Percentiles rank a stretch among this genome's conserved stretches.
These are phyloP conservation scores for Caprella mutica DNA, from an alignment of 2,888 invertebrate species.

Conservation along the genomic window DNA sequence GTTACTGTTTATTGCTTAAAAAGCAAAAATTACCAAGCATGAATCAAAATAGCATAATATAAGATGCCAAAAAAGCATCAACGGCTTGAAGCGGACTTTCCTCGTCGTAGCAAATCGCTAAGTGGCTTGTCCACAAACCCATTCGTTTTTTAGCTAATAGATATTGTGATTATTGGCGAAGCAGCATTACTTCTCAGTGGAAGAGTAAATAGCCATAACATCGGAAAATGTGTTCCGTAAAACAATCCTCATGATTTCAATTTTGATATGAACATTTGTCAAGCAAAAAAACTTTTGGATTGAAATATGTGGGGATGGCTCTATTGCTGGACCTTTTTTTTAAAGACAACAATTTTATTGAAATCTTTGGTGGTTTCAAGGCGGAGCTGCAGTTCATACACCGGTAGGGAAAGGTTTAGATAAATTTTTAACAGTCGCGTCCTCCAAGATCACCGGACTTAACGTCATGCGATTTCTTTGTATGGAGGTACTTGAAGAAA, in stretches of 20 bases:
- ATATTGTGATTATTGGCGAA: background rate
- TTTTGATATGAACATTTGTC: background rate
- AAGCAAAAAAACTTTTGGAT: background rate
- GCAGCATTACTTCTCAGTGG: background rate
- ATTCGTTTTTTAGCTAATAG: background rate
- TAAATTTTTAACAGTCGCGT: background rate
- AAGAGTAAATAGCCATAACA: background rate
- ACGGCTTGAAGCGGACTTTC: no score
- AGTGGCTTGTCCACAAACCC: background rate
- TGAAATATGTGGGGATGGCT: background rate
- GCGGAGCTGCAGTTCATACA: background rate
- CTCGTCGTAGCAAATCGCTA: no score
- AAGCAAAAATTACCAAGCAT: no score
- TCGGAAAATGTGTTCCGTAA: background rate
- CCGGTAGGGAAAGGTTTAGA: background rate
- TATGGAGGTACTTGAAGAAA: background rate
- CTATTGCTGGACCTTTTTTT: background rate
- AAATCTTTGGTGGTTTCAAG: background rate
- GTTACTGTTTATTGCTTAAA: no score
- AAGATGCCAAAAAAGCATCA: no score
- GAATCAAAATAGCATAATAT: no score
- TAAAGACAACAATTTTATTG: background rate
- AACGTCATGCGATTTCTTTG: background rate
- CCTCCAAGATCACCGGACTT: background rate
- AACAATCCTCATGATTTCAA: background rate